Percentiles rank a stretch among this genome's conserved stretches.
These are phyloP conservation scores for Proterorhinus semilunaris DNA, from an alignment of 2,113 vertebrate species.

Conservation along the genomic window DNA sequence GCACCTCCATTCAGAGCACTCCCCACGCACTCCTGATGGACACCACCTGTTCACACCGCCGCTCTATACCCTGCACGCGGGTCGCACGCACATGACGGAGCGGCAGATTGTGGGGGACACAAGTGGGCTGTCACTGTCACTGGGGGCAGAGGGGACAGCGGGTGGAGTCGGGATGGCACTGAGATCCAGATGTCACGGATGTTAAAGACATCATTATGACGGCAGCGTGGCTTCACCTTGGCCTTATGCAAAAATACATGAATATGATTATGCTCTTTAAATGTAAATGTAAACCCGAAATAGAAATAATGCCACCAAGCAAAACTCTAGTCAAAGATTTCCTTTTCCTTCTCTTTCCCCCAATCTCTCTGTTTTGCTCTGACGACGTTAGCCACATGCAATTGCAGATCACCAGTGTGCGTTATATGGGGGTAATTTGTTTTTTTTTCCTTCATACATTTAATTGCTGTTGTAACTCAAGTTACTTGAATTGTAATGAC, in stretches of 20 bases:
- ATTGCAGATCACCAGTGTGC: too few species aligned
- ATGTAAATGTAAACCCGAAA: too few species aligned
- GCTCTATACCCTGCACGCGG: neutral
- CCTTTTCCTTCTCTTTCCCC: too few species aligned
- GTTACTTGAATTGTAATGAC: too few species aligned
- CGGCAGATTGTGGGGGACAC: constrained; percentile 47
- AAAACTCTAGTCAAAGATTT: too few species aligned
- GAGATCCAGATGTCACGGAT: constrained; percentile 66
- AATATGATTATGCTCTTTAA: neutral
- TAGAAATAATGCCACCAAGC: too few species aligned
- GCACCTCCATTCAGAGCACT: constrained; percentile 68
- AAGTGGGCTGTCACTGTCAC: constrained; percentile 59
- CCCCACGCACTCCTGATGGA: constrained; percentile 70
- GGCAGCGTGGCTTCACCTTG: constrained; percentile 46
- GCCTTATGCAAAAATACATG: constrained; percentile 33
- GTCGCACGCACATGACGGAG: constrained; percentile 40
- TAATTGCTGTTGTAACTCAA: too few species aligned
- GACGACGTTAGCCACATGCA: too few species aligned
- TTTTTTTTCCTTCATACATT: too few species aligned
- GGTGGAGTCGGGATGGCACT: constrained; percentile 45
- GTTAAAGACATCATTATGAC: constrained; percentile 67
- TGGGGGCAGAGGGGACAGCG: constrained; percentile 44
- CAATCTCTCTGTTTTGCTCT: too few species aligned
- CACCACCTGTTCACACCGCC: constrained; percentile 73
- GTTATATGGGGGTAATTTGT: too few species aligned